Percentiles rank a stretch among this genome's conserved stretches.
Conservation (phyloP, 53 echinoderm and acorn worm genomes). For the Stichopus horrens region DNA sequence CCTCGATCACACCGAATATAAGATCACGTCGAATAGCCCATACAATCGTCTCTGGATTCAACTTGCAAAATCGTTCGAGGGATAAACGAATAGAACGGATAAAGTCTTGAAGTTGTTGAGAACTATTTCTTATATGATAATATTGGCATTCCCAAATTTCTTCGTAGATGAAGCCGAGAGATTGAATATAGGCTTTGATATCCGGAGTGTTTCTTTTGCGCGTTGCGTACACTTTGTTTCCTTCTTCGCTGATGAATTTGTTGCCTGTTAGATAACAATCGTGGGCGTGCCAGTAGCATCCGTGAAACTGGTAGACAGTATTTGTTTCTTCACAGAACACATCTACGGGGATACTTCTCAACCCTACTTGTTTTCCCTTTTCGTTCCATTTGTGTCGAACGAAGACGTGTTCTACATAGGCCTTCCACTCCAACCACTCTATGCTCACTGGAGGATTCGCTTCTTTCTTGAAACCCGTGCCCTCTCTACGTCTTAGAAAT, state of each 20-base stretch:
- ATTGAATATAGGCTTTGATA: not conserved
- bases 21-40: conserved; percentile 10
- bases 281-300: too few species aligned
- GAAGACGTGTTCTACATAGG: not conserved
- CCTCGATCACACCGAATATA: conserved; percentile 55
- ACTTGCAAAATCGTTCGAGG: not conserved
- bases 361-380: conserved; percentile 12
- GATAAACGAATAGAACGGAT: not conserved
- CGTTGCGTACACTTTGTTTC: not conserved
- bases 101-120: not conserved
- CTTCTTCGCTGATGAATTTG: not conserved
- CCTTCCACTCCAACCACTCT: conserved; percentile 56
- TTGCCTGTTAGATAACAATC: not conserved
- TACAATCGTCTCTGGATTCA: conserved; percentile 37
- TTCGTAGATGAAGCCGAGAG: conserved; percentile 4
- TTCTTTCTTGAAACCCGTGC: conserved; percentile 8
- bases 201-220: not conserved
- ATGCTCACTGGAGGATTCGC: not conserved
- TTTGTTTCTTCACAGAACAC: conserved; percentile 45
- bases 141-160: conserved; percentile 50
- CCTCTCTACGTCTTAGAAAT: conserved; percentile 24
- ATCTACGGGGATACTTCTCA: conserved; percentile 24
- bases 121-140: not conserved
- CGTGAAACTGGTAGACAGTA: conserved; percentile 58
- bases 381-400: conserved; percentile 47